A percentile compares a stretch with the other conserved stretches of the same genome.
Evolutionary conservation across 2,113 vertebrate genomes (phyloP).

Genomic region (Sphaerodactylus townsendi): DNA sequence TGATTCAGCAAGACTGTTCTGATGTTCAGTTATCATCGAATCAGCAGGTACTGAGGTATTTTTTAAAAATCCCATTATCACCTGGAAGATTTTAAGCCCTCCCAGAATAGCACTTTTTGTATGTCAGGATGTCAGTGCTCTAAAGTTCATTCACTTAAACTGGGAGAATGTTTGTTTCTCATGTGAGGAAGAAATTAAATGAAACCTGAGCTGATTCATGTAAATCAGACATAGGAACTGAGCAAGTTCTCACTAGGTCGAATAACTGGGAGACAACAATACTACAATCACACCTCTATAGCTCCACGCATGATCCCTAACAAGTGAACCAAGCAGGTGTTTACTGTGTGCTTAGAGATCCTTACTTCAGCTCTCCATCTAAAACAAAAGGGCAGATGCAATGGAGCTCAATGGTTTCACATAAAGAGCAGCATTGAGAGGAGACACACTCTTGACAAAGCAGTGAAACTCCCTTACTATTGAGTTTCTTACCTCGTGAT

Average conservation of each 20-base stretch:
- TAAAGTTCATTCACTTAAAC: not conserved
- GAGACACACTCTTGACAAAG: not conserved
- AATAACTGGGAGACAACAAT: not conserved
- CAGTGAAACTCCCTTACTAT: not conserved
- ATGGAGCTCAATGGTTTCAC: not conserved
- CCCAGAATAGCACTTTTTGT: not conserved
- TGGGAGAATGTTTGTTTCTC: not conserved
- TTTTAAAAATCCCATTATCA: not conserved
- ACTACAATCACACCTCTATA: not conserved
- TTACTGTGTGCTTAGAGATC: not conserved
- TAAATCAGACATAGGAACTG: not conserved
- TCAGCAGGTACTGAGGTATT: too few species aligned
- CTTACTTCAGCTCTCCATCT: not conserved
- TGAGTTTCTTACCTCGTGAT: not conserved
- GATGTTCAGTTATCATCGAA: too few species aligned
- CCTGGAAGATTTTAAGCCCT: not conserved
- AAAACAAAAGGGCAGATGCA: not conserved
- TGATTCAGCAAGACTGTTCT: too few species aligned
- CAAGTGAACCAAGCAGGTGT: not conserved
- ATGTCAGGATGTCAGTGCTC: not conserved
- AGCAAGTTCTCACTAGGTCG: not conserved
- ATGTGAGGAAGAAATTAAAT: not conserved
- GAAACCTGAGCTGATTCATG: not conserved
- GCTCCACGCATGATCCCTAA: rapidly evolving
- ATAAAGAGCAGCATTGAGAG: not conserved